These are phyloP conservation scores for Amiota minor DNA, from an alignment of 2,888 invertebrate species.

Conservation along the genomic window DNA sequence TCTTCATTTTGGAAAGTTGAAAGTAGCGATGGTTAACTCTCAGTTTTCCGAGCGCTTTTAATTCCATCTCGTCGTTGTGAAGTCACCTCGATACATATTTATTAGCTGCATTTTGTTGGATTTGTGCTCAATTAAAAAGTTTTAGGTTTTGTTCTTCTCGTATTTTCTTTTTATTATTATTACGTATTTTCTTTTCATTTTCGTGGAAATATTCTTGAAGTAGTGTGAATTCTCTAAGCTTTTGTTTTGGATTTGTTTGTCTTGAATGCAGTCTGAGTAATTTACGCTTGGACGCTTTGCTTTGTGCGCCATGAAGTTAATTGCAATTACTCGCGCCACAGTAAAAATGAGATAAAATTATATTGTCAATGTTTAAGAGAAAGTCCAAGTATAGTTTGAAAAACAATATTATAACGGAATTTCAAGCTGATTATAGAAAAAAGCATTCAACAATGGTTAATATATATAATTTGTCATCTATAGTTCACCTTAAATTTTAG, in stretches of 20 bases:
- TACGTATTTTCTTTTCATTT: conserved; percentile 52
- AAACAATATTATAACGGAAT: no score
- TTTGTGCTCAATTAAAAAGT: conserved; percentile 67
- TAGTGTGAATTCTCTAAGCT: conserved; percentile 43
- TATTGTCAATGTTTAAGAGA: no score
- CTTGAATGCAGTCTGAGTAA: conserved; percentile 19
- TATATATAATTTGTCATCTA: no score
- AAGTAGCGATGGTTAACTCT: not conserved
- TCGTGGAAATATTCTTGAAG: conserved; percentile 48
- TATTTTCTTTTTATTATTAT: no score
- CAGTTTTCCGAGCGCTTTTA: not conserved
- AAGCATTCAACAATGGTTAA: no score
- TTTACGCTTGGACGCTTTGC: conserved; percentile 32
- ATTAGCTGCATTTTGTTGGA: conserved; percentile 67
- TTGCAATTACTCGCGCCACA: conserved; percentile 56
- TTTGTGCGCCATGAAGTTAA: conserved; percentile 49
- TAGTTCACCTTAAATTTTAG: no score
- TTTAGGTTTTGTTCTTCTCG: conserved; percentile 45
- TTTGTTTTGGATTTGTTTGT: conserved; percentile 41
- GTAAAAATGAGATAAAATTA: no score
- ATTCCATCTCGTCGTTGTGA: not conserved
- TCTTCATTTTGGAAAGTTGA: not conserved
- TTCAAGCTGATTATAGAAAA: no score
- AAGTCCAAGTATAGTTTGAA: no score
- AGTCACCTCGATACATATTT: conserved; percentile 60